Evolutionary conservation across 2,113 vertebrate genomes (phyloP).

Genomic region (Dryoscopus gambensis): DNA sequence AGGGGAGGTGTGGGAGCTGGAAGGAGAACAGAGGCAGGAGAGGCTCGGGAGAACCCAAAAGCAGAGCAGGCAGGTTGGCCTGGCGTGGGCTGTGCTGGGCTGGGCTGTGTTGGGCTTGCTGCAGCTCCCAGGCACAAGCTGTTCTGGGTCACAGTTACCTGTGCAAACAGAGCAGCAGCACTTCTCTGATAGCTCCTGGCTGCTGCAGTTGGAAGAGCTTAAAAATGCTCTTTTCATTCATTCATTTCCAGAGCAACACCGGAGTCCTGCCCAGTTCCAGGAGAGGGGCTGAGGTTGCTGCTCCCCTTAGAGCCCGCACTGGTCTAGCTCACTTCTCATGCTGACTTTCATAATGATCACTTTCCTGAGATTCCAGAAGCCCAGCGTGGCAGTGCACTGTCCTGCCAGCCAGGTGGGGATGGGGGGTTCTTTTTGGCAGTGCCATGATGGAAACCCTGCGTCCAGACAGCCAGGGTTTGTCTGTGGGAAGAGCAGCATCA

Average conservation of each 20-base stretch:
- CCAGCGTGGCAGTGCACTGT: not conserved
- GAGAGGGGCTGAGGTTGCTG: not conserved
- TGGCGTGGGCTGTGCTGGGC: not conserved
- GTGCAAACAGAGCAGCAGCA: not conserved
- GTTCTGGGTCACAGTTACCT: not conserved
- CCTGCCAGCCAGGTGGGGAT: not conserved
- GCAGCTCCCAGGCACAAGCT: not conserved
- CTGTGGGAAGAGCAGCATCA: not conserved
- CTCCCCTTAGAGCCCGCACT: not conserved
- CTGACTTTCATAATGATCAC: not conserved
- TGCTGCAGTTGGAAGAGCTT: not conserved
- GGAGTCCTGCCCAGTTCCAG: not conserved
- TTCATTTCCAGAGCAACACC: not conserved
- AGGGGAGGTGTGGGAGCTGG: not conserved
- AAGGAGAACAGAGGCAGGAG: not conserved
- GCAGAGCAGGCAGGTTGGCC: not conserved
- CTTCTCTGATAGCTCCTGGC: not conserved
- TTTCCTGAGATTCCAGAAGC: not conserved
- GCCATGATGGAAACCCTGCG: not conserved
- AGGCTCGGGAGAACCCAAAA: not conserved
- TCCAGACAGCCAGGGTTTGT: fast-evolving
- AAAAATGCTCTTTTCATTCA: not conserved
- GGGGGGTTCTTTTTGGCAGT: not conserved
- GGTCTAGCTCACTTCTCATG: not conserved
- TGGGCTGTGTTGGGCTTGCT: not conserved